Percentiles rank a stretch among this genome's conserved stretches.
phyloP scores from a whole-genome alignment of 2,113 vertebrate genomes.

The Myocastor coypus region DNA sequence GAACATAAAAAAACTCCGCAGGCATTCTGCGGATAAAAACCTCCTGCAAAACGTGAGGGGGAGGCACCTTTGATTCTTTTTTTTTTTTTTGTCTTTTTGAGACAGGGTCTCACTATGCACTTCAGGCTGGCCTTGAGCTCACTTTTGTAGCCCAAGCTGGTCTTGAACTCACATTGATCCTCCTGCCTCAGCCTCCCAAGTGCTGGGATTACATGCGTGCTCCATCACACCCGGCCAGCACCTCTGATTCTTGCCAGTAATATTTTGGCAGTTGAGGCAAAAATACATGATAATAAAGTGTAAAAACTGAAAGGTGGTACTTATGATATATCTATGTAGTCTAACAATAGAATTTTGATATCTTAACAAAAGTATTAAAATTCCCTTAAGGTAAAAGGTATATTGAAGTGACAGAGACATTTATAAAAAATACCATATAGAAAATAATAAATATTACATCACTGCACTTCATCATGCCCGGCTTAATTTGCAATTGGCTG shows the following conservation, averaged over 20 bases:
- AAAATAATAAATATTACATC: constrained; percentile 80
- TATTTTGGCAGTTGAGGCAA: constrained; percentile 34
- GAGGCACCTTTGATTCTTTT: too few species aligned
- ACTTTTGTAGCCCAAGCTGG: too few species aligned
- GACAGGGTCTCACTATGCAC: too few species aligned
- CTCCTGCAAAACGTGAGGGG: neutral
- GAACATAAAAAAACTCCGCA: too few species aligned
- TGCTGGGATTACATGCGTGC: too few species aligned
- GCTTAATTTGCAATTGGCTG: constrained; percentile 52
- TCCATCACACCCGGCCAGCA: too few species aligned
- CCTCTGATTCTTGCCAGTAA: neutral
- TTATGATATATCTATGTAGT: constrained; percentile 33
- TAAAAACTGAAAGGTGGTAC: constrained; percentile 49
- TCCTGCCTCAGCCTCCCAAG: too few species aligned
- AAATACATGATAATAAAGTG: constrained; percentile 40
- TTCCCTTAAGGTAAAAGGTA: neutral
- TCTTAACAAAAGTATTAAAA: constrained; percentile 52
- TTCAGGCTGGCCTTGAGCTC: too few species aligned
- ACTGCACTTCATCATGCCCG: constrained; percentile 55
- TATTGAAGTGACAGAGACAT: constrained; percentile 63
- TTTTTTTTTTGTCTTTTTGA: too few species aligned
- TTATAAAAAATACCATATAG: constrained; percentile 54
- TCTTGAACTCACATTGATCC: too few species aligned
- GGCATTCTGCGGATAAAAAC: neutral
- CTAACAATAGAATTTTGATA: constrained; percentile 46